phyloP scores from a whole-genome alignment of 2,888 invertebrate genomes.

The Lepeophtheirus nordmannii region DNA sequence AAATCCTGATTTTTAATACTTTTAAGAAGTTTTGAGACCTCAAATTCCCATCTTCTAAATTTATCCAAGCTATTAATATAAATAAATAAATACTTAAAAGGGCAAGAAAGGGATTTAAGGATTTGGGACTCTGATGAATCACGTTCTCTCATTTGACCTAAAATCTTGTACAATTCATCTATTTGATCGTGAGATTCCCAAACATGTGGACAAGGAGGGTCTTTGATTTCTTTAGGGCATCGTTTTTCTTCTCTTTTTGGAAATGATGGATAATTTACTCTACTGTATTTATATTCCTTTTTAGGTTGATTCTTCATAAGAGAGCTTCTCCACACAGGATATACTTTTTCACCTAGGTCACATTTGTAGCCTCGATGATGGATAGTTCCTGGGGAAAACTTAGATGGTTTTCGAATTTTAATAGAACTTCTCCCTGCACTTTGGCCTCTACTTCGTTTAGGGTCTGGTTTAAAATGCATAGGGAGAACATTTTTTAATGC shows the following conservation, averaged over 20 bases:
- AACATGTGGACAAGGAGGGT: constrained; percentile 45
- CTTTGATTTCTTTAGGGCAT: constrained; percentile 52
- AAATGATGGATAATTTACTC: background rate
- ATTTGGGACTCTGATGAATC: background rate
- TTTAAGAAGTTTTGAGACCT: too few relatives aligned
- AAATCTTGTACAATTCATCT: background rate
- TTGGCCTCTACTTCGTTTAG: background rate
- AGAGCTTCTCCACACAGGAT: constrained; percentile 13
- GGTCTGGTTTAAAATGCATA: background rate
- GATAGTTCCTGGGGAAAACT: constrained; percentile 16
- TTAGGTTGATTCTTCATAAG: background rate
- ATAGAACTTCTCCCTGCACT: background rate
- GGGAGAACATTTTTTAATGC: background rate
- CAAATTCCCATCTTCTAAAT: too few relatives aligned
- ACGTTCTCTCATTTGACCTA: constrained; percentile 9
- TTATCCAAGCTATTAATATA: too few relatives aligned
- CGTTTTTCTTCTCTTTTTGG: constrained; percentile 60
- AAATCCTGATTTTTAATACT: too few relatives aligned
- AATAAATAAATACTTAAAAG: too few relatives aligned
- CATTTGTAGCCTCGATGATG: constrained; percentile 16
- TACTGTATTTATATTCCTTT: background rate
- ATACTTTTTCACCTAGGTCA: constrained; percentile 8
- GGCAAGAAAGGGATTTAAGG: too few relatives aligned
- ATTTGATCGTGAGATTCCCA: constrained; percentile 23
- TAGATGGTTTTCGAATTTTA: constrained; percentile 10